These are phyloP conservation scores for Trichacis sp. DNA, from an alignment of 2,888 invertebrate species.

Conservation along the genomic window DNA sequence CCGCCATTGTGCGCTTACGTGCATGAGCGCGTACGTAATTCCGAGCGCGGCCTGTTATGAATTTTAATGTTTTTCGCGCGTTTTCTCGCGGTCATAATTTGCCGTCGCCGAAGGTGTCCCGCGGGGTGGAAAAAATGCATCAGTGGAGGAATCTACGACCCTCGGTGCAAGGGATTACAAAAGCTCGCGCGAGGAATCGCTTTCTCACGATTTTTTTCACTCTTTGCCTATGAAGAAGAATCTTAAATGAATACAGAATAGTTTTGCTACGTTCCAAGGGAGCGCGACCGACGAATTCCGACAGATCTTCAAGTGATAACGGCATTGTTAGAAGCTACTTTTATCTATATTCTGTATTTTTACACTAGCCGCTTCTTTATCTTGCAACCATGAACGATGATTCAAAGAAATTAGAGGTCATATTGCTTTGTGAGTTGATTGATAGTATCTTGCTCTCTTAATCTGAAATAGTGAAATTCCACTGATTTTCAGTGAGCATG, in stretches of 20 bases:
- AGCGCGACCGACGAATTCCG: not conserved
- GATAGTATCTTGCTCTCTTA: no score
- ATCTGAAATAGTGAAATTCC: no score
- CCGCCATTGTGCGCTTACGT: constrained; percentile 21
- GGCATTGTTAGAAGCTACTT: not conserved
- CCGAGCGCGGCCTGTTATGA: constrained; percentile 22
- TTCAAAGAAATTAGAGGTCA: not conserved
- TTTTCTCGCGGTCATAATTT: constrained; percentile 8
- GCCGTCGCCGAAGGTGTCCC: constrained; percentile 11
- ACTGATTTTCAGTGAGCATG: no score
- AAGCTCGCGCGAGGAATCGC: not conserved
- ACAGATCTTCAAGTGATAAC: not conserved
- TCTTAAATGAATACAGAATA: constrained; percentile 30
- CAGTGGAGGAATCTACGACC: constrained; percentile 19
- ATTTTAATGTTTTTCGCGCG: constrained; percentile 30
- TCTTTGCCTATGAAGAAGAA: constrained; percentile 18
- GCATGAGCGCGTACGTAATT: constrained; percentile 9
- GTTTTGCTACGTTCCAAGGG: constrained; percentile 22
- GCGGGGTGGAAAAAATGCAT: not conserved
- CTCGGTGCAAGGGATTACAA: constrained; percentile 26
- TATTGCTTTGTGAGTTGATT: no score
- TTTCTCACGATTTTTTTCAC: constrained; percentile 35
- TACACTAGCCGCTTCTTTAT: not conserved
- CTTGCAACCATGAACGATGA: not conserved
- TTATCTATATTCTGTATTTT: not conserved